Evolutionary conservation across 2,888 invertebrate genomes (phyloP), one percentile per base, ranked within the genome.

Genomic region (Abrostola triplasia): DNA sequence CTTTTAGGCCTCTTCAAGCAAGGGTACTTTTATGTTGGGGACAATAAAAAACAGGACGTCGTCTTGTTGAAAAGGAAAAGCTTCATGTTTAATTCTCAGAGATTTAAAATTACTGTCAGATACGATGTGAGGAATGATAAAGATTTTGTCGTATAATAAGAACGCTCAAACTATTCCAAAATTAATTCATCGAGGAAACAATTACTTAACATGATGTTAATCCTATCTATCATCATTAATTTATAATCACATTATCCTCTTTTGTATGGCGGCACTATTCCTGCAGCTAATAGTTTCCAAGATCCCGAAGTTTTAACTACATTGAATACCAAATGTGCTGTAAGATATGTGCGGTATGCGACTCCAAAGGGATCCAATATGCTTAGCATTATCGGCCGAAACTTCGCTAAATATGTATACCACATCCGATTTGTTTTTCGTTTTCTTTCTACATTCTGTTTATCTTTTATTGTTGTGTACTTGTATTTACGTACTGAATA

Each of bases 1-100:
- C 66, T 72, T 71, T 71, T 50, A 53, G 10, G 41, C 24, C 56
- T 59, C 73, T 76, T 63, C n/a, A 47, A 36, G 59, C 66, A 47
- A 40, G 48, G 48, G 67, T 54, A 58, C 58, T 60, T 52, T 59
- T 70, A 24, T 66, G 13, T 59, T 60, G 50, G 0, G 47, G 51
- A 65, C 42, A 71, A 76, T 38, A 13, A 48, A 13, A 44, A 12
- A 50, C 11, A 58, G 36, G 10, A 42, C 7, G 13, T 50, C 50
- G 37, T 48, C 8, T 9, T 40, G 7, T n/a, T 44, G 12, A 44
- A 49, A 36, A 44, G 54, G 44, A 36, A 42, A 36, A 13, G 13
- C 36, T 44, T 55, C 44, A 13, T 0, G 12, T 42, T 55, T 42
- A 41, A 41, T 41, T n/a, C n/a, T 41, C 5, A 11, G 41, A 41